Conservation (phyloP, 1,140 invertebrate species). For the Vanessa tameamea region DNA sequence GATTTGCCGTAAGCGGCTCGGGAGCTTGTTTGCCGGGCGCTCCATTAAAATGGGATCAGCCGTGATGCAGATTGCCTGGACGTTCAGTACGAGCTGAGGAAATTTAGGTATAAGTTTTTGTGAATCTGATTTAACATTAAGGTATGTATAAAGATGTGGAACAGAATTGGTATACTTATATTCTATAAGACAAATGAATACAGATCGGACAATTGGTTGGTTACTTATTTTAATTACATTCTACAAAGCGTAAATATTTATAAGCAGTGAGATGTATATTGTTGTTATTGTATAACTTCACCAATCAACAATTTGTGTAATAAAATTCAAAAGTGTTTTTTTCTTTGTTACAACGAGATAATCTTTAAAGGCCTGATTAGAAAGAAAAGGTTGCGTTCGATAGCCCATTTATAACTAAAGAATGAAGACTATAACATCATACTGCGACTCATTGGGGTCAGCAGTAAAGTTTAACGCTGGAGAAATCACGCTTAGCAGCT, state of each 20-base stretch:
- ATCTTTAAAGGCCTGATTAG: not conserved
- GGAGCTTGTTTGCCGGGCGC: constrained; percentile 76
- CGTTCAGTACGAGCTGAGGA: constrained; percentile 38
- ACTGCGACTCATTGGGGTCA: no score
- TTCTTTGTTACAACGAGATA: not conserved
- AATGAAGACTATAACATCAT: no score
- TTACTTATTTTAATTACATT: not conserved
- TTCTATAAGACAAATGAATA: not conserved
- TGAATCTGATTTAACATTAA: constrained; percentile 14
- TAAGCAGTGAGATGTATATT: no score
- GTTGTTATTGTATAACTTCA: no score
- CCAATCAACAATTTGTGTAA: no score
- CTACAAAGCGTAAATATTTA: not conserved
- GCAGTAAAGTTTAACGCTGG: no score
- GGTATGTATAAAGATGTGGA: not conserved
- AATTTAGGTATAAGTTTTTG: constrained; percentile 26
- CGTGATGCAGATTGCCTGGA: constrained; percentile 75
- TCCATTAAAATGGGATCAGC: constrained; percentile 80
- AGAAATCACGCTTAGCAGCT: no score
- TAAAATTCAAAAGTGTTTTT: not conserved
- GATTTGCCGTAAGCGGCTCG: constrained; percentile 77
- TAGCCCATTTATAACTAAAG: no score
- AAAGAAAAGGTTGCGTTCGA: no score
- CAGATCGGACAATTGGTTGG: not conserved
- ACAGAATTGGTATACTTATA: not conserved